Evolutionary conservation across 2,797 vertebrate genomes (phyloP).

Genomic region (Chelon labrosus): DNA sequence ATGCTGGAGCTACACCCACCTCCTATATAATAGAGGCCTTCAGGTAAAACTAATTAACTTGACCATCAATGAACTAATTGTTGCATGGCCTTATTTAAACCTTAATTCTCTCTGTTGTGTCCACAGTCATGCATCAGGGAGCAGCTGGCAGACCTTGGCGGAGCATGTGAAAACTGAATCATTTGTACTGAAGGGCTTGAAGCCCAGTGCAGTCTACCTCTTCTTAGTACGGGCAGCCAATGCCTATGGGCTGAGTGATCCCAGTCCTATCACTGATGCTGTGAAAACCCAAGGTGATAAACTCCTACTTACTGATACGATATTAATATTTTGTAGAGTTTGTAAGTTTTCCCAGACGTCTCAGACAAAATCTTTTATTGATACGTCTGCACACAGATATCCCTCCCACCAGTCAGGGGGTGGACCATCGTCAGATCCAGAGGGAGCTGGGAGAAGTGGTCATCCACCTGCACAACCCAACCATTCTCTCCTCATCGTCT

Average conservation of each 20-base stretch:
- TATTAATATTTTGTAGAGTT: background rate
- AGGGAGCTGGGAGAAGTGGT: conserved; percentile 94
- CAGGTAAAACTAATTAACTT: conserved; percentile 84
- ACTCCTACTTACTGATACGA: background rate
- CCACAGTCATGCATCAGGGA: conserved; percentile 94
- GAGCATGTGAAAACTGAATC: conserved; percentile 96
- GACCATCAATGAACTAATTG: background rate
- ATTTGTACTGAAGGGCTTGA: conserved; percentile 93
- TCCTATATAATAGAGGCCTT: conserved; percentile 98
- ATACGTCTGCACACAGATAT: conserved; percentile 86
- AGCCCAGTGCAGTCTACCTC: conserved; percentile 96
- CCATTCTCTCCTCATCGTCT: conserved; percentile 96
- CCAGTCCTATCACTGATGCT: conserved; percentile 96
- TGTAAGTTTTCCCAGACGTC: background rate
- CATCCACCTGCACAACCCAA: conserved; percentile 97
- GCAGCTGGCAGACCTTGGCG: conserved; percentile 98
- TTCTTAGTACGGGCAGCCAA: conserved; percentile 98
- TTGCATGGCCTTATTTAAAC: conserved; percentile 3
- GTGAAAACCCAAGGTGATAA: conserved; percentile 96
- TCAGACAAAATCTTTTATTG: background rate
- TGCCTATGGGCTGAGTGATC: conserved; percentile 97
- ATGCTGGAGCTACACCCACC: conserved; percentile 96
- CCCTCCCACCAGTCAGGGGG: conserved; percentile 95
- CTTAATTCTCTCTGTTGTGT: conserved; percentile 29
- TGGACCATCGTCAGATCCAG: conserved; percentile 98